phyloP scores from a whole-genome alignment of 2,113 vertebrate species.

The Speoplatyrhinus poulsoni region DNA sequence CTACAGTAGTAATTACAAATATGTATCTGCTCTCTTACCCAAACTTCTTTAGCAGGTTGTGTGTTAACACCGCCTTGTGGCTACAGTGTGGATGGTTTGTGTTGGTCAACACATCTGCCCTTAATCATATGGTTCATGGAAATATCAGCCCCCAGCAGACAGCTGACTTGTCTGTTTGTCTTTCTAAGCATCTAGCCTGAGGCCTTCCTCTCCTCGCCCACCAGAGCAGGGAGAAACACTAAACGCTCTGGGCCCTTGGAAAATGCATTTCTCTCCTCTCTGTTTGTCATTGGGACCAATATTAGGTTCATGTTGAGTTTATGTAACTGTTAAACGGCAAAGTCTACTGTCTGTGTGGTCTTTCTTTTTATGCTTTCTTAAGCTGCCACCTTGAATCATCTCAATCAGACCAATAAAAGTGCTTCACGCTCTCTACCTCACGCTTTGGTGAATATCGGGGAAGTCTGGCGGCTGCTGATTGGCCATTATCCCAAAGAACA shows the following conservation, averaged over 20 bases:
- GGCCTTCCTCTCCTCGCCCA: not conserved
- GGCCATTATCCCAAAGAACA: slow-evolving; percentile 13
- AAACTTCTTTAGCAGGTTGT: slow-evolving; percentile 31
- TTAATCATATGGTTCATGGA: slow-evolving; percentile 19
- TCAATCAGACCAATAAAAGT: slow-evolving; percentile 12
- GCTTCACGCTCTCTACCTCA: not conserved
- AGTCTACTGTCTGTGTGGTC: slow-evolving; percentile 9
- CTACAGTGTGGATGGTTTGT: slow-evolving; percentile 10
- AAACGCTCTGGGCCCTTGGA: not conserved
- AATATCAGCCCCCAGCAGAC: slow-evolving; percentile 17
- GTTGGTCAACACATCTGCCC: slow-evolving; percentile 24
- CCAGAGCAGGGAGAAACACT: not conserved
- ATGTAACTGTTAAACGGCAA: not conserved
- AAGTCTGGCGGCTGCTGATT: slow-evolving; percentile 33
- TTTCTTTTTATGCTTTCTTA: not conserved
- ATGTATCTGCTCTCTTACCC: slow-evolving; percentile 31
- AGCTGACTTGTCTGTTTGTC: slow-evolving; percentile 10
- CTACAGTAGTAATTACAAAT: not conserved
- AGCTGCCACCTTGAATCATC: slow-evolving; percentile 1
- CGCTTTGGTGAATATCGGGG: not conserved
- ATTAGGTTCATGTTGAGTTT: slow-evolving; percentile 4
- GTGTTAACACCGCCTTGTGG: slow-evolving; percentile 35
- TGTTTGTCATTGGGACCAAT: not conserved
- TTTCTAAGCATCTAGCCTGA: not conserved
- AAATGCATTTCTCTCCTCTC: not conserved